Conservation (phyloP, 1,140 invertebrate species). For the Dryas iulia region DNA sequence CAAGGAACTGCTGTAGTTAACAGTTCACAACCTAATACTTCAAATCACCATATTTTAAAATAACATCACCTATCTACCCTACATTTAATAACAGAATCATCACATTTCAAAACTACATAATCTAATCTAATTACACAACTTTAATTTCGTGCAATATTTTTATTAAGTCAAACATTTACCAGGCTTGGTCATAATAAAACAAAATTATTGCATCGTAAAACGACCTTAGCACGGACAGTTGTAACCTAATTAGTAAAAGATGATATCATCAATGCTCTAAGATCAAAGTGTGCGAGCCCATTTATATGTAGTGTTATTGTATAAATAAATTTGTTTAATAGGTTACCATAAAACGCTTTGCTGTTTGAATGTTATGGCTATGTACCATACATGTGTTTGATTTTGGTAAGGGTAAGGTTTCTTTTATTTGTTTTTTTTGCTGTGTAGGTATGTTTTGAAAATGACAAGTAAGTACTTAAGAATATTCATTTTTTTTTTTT, state of each 20-base stretch:
- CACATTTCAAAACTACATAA: no score
- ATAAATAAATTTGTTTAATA: neutral
- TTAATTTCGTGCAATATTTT: no score
- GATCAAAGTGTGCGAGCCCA: neutral
- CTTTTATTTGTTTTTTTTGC: no score
- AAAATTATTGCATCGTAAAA: neutral
- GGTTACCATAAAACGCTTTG: neutral
- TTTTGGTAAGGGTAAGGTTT: neutral
- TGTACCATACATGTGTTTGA: neutral
- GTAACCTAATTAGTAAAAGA: conserved; percentile 17
- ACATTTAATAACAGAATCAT: no score
- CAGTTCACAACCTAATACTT: no score
- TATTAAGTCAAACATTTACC: neutral
- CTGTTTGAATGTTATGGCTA: neutral
- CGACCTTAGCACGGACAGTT: conserved; percentile 19
- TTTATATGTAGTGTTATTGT: neutral
- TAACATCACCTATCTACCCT: no score
- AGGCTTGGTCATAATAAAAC: neutral
- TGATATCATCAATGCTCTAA: conserved; percentile 19
- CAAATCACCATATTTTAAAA: no score
- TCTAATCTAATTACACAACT: no score
- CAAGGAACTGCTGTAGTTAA: no score
- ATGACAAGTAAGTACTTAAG: no score
- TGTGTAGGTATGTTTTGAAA: no score
- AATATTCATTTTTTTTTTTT: no score